Conservation (phyloP, 2,888 invertebrate genomes). For the Microctonus brassicae region DNA sequence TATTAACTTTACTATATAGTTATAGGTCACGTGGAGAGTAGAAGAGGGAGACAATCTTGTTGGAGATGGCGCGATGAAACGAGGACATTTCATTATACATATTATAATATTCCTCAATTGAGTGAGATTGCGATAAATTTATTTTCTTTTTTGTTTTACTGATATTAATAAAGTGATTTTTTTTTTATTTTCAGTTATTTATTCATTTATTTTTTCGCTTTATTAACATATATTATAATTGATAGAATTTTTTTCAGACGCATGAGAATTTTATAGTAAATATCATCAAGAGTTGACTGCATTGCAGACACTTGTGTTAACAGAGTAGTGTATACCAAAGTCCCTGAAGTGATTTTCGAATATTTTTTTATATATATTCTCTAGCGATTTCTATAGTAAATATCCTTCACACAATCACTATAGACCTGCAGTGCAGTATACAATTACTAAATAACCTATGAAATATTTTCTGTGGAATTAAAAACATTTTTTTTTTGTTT, state of each 20-base stretch:
- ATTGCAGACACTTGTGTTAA: conserved; percentile 52
- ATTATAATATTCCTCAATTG: conserved; percentile 22
- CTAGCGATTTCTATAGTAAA: background rate
- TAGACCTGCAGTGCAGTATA: conserved; percentile 45
- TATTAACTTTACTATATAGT: conserved; percentile 13
- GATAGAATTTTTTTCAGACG: too few relatives aligned
- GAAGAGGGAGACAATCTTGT: conserved; percentile 39
- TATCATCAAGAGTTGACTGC: conserved; percentile 50
- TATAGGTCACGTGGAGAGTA: conserved; percentile 43
- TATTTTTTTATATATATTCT: conserved; percentile 7
- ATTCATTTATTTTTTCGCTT: background rate
- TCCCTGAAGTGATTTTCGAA: conserved; percentile 30
- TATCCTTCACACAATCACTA: background rate
- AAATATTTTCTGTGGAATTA: too few relatives aligned
- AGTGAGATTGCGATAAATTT: background rate
- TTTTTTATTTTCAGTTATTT: background rate
- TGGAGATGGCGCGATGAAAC: conserved; percentile 31
- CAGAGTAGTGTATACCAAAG: too few relatives aligned
- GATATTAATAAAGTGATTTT: background rate
- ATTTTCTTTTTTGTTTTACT: background rate
- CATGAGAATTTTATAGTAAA: too few relatives aligned
- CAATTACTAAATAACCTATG: too few relatives aligned
- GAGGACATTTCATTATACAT: conserved; percentile 34
- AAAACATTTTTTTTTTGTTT: background rate
- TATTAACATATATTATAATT: too few relatives aligned